phyloP scores from a whole-genome alignment of 2,113 vertebrate species.

The Delphinus delphis region DNA sequence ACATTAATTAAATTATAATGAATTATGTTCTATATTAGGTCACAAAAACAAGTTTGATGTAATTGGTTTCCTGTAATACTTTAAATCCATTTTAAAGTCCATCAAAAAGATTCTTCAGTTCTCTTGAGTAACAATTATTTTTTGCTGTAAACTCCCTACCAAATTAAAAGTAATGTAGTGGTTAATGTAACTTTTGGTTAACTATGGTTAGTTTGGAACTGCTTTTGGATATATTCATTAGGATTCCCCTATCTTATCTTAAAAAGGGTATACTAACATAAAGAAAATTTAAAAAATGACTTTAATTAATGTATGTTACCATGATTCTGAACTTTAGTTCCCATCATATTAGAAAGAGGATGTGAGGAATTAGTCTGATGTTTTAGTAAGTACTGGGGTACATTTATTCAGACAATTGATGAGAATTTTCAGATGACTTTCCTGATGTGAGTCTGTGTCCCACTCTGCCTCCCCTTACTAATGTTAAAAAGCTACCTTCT shows the following conservation, averaged over 20 bases:
- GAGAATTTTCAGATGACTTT: conserved; percentile 33
- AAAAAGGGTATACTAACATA: not conserved
- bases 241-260: not conserved
- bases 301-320: not conserved
- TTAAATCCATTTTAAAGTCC: not conserved
- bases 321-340: not conserved
- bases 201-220: not conserved
- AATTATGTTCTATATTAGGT: not conserved
- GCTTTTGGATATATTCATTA: not conserved
- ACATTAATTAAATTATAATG: not conserved
- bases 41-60: not conserved
- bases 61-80: not conserved
- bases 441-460: not conserved
- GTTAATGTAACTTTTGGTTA: not conserved
- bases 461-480: not conserved
- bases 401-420: not conserved
- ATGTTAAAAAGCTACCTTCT: not conserved
- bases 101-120: not conserved
- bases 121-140: not conserved
- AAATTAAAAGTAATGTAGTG: not conserved
- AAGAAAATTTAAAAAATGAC: not conserved
- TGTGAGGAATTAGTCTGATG: not conserved
- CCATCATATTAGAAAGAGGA: not conserved
- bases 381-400: not conserved
- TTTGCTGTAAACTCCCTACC: not conserved